Evolutionary conservation across 2,113 vertebrate genomes (phyloP).

Genomic region (Hippocampus guttulatus): DNA sequence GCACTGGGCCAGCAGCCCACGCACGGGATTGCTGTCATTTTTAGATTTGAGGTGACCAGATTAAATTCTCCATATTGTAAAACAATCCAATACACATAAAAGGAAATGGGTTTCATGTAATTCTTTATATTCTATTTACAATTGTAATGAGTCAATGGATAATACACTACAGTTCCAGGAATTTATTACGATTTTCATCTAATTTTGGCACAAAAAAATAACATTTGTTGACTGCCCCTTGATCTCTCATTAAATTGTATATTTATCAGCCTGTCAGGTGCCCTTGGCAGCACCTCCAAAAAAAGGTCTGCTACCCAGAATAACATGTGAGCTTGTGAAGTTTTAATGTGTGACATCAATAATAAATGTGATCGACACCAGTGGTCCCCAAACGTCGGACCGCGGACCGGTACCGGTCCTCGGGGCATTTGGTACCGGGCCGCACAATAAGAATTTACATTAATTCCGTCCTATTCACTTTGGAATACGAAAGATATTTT

Average conservation of each 20-base stretch:
- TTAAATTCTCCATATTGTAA: neutral
- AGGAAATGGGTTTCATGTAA: neutral
- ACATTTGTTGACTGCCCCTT: neutral
- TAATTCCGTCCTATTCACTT: too few relatives aligned
- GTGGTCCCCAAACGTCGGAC: too few relatives aligned
- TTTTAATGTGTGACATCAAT: conserved; percentile 36
- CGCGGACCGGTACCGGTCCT: too few relatives aligned
- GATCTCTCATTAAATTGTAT: neutral
- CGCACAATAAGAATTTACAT: too few relatives aligned
- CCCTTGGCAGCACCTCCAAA: conserved; percentile 33
- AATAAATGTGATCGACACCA: conserved; percentile 58
- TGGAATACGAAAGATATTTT: too few relatives aligned
- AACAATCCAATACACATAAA: neutral
- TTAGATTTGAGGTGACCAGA: neutral
- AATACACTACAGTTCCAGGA: neutral
- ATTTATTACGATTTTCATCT: neutral
- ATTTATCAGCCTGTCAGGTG: conserved; percentile 11
- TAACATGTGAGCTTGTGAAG: conserved; percentile 17
- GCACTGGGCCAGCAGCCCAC: conserved; percentile 25
- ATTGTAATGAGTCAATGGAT: neutral
- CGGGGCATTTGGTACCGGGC: too few relatives aligned
- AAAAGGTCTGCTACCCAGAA: conserved; percentile 38
- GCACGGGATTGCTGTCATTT: neutral
- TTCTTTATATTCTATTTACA: neutral
- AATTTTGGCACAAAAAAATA: neutral